Percentiles rank a stretch among this genome's conserved stretches.
Conservation (phyloP, 2,113 vertebrate genomes). For the Laterallus jamaicensis region DNA sequence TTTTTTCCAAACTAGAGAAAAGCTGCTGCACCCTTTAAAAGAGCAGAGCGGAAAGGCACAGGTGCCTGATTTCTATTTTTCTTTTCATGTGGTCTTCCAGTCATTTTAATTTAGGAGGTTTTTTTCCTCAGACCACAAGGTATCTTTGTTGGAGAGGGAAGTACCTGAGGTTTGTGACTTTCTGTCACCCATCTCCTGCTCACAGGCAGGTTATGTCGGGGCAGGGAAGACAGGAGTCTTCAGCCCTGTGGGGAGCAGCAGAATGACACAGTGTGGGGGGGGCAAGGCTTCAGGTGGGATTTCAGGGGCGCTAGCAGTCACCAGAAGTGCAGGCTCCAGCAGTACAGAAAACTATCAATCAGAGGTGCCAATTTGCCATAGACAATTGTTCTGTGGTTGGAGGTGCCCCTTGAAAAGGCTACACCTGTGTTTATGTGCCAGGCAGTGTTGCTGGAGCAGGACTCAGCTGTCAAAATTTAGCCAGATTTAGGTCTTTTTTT, state of each 20-base stretch:
- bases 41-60: background rate
- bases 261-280: background rate
- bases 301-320: background rate
- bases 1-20: background rate
- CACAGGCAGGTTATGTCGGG: rapidly evolving
- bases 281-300: background rate
- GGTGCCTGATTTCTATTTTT: background rate
- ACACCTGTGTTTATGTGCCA: background rate
- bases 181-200: background rate
- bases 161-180: background rate
- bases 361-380: background rate
- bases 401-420: background rate
- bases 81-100: background rate
- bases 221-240: background rate
- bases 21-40: background rate
- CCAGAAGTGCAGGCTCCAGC: background rate
- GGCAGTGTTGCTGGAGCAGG: background rate
- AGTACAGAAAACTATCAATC: background rate
- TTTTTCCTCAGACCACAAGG: background rate
- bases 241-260: background rate
- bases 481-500: background rate
- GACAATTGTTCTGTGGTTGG: background rate
- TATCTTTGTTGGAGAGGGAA: rapidly evolving
- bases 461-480: background rate
- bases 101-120: background rate